Percentiles rank a stretch among this genome's conserved stretches.
Conservation (phyloP, 2,113 vertebrate genomes). For the Varanus salvator region DNA sequence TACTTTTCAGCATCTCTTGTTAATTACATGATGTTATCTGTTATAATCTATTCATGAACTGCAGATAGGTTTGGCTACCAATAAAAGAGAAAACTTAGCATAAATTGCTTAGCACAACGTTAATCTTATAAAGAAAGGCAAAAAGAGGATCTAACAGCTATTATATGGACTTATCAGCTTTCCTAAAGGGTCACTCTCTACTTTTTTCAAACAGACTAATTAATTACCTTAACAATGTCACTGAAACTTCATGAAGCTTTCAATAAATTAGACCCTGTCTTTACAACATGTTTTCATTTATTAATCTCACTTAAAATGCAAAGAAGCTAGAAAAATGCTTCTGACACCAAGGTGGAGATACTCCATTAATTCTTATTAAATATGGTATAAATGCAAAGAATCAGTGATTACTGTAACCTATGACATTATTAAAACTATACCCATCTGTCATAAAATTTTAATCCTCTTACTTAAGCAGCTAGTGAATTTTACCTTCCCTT, state of each 20-base stretch:
- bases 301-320: constrained; percentile 94
- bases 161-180: constrained; percentile 85
- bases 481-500: constrained; percentile 24
- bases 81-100: constrained; percentile 82
- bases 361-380: constrained; percentile 77
- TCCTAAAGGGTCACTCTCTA: constrained; percentile 86
- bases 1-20: constrained; percentile 89
- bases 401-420: constrained; percentile 72
- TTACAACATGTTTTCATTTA: constrained; percentile 83
- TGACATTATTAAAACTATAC: constrained; percentile 74
- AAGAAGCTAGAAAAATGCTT: constrained; percentile 79
- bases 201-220: constrained; percentile 88
- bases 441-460: constrained; percentile 70
- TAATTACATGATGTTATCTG: constrained; percentile 97
- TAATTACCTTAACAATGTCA: constrained; percentile 90
- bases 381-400: constrained; percentile 72
- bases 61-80: constrained; percentile 83
- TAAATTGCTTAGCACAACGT: constrained; percentile 95
- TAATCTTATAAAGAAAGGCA: constrained; percentile 89
- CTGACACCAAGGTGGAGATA: constrained; percentile 74
- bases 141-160: constrained; percentile 85
- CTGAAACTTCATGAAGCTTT: constrained; percentile 84
- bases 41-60: constrained; percentile 92
- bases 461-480: constrained; percentile 76
- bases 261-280: constrained; percentile 82